Base-by-base conservation (phyloP, 2,113 vertebrate genomes). In the Malurus alboscapulatus region DNA sequence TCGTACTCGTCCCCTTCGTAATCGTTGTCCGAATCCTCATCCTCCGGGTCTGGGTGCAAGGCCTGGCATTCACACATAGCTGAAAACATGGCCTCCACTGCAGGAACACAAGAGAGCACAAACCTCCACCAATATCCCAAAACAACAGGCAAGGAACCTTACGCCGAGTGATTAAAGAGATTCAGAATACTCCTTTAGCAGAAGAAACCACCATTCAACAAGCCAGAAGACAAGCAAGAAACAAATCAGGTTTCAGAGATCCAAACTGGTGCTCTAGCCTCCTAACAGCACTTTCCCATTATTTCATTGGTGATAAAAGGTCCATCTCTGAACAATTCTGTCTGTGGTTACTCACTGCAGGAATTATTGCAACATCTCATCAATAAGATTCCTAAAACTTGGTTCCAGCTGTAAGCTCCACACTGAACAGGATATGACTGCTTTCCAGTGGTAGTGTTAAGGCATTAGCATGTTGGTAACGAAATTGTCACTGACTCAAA, bases 1-100 rank as follows among this genome's bases (percentile, higher is more conserved):
- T 99, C 98, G 14, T 99, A 99, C 76, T 99, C 99, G 6, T 99
- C 99, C 68, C 98, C 99, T 68, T 99, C 98, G 0, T 99, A 99
- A 75, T 99, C 99, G 0, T 98, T 96, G 75, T 99, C 99, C 0
- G 99, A 99, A 94, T 99, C 99, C 1, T 97, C 97, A 17, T 99
- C 99, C 1, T 99, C 99, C 0, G 99, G 99, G 94, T 99, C 99
- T 0, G 99, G 99, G 72, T 99, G 99, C 85, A 99, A 97, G 25
- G 99, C 99, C 92, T 99, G 99, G 93, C 99, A 99, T 14, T 99
- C 99, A 14, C 99, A 99, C 99, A 99, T 99, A 0, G 99, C 98
- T 11, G 98, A 97, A 91, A 99, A 99, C 99, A 99, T 98, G 76
- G 98, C 94, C 85, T 99, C 99, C 98, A 99, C 99, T 99, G 85